Base-by-base conservation (phyloP, 1,140 invertebrate species). In the Formica exsecta region DNA sequence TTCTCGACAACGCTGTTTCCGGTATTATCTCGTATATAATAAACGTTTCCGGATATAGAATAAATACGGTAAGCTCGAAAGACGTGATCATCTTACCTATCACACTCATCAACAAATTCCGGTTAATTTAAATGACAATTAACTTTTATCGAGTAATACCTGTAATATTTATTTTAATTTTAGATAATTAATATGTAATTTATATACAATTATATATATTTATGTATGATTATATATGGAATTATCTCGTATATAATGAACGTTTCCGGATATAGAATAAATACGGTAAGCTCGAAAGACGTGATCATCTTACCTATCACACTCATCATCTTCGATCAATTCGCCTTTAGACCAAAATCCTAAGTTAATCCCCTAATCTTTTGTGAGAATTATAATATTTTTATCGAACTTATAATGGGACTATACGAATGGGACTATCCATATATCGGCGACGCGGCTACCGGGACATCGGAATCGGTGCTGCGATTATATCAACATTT, bases 401-500 rank as follows among this genome's bases (percentile, higher is more conserved):
- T 84, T 77, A 61, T 70, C 68, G 19, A 4, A 38, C 48, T 36
- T 79, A 44, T 11, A 90, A 88, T 75, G n/a, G 48, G 25, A 79
- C 38, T 9, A 41, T 41, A 8, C 7, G 65, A 86, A 90, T 29
- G 74, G 32, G 54, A 51, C 48, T 16, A 83, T 80, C 41, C 51
- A 13, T 22, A 85, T 91, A 88, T 87, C 77, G 36, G 48, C 44
- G 83, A 91, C 54, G 66, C 29, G n/a, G 65, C 77, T 57, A 71
- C 66, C 57, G 68, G 29, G 22, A 13, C 41, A 51, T 36, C 64
- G 61, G 13, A 81, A 64, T 84, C 62, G 81, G 62, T 90, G 80
- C 68, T 48, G 57, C 81, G 84, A 90, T 90, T 88, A 86, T 77
- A 88, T 92, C 89, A 71, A 79, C 89, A 89, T 91, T 92, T 90